Evolutionary conservation across 2,113 vertebrate genomes (phyloP), one percentile per base, ranked within the genome.

Genomic region (Sakesphorus luctuosus): DNA sequence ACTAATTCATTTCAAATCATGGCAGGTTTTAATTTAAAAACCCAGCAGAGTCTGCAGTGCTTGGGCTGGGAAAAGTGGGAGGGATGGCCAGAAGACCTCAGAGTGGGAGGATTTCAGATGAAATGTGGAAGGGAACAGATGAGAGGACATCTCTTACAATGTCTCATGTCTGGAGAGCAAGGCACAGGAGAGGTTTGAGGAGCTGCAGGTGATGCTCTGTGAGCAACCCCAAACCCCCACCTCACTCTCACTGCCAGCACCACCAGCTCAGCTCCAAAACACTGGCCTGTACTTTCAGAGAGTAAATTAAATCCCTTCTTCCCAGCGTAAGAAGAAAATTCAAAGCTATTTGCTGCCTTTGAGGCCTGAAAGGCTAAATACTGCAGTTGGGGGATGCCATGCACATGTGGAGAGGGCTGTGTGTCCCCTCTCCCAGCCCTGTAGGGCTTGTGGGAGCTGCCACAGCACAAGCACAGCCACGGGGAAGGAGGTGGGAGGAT

Each of bases 361-460:
- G 85, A 87, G 85, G 83, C 47, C 65, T 23, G 29, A 74, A 63
- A 83, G 59, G 65, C 35, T 65, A 74, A 84, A 47, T 12, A 10
- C 3, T n/a, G 46, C 36, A 61, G 50, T 25, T 47, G 36, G 66
- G 75, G 43, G 43, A n/a, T 18, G 58, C 26, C 25, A 28, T 2
- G 3, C 6, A 4, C 44, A 62, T 2, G 31, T 44, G 38, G n/a
- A 47, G 59, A 18, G 38, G 87, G 53, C 43, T 6, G 18, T n/a
- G 31, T 25, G 29, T 29, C 44, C 49, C 67, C 38, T 53, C 2
- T 0, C 3, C 0, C 3, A 5, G 47, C 66, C 43, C 74, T 4
- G 2, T 13, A 24, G 67, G 40, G 47, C 3, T 1, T 28, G 5
- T 10, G 76, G 68, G 24, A 52, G 53, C 67, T 20, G 5, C 5